These are phyloP conservation scores for Narcine bancroftii DNA, from an alignment of 2,113 vertebrate species.

Conservation along the genomic window DNA sequence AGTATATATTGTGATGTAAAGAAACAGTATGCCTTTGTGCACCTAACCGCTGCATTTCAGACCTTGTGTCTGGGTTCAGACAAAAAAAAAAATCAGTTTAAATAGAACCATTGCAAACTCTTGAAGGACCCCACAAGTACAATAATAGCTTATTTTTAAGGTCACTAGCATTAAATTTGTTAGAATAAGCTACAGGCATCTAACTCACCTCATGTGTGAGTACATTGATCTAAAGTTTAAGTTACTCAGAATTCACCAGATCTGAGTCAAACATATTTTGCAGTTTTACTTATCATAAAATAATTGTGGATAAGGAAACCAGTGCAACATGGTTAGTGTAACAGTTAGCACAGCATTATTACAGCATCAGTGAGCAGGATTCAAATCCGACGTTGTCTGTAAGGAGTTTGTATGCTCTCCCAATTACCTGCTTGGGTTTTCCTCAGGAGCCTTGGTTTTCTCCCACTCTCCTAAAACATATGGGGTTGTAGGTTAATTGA, in stretches of 20 bases:
- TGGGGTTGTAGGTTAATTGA: too few relatives aligned
- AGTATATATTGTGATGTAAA: not conserved
- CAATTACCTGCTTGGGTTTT: too few relatives aligned
- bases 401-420: too few relatives aligned
- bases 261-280: not conserved
- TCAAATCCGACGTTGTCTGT: too few relatives aligned
- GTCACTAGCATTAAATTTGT: not conserved
- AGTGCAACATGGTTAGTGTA: too few relatives aligned
- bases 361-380: too few relatives aligned
- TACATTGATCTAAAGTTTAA: not conserved
- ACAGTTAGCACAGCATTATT: too few relatives aligned
- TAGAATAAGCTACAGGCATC: not conserved
- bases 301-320: not conserved
- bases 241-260: not conserved
- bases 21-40: not conserved
- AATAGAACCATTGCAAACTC: not conserved
- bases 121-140: not conserved
- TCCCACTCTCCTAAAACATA: too few relatives aligned
- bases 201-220: not conserved
- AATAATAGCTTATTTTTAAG: not conserved
- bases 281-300: not conserved
- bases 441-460: too few relatives aligned
- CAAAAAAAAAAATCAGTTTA: not conserved
- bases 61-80: constrained; percentile 9
- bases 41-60: not conserved